Base-by-base conservation (phyloP, 2,797 vertebrate genomes). In the Acropternis orthonyx region DNA sequence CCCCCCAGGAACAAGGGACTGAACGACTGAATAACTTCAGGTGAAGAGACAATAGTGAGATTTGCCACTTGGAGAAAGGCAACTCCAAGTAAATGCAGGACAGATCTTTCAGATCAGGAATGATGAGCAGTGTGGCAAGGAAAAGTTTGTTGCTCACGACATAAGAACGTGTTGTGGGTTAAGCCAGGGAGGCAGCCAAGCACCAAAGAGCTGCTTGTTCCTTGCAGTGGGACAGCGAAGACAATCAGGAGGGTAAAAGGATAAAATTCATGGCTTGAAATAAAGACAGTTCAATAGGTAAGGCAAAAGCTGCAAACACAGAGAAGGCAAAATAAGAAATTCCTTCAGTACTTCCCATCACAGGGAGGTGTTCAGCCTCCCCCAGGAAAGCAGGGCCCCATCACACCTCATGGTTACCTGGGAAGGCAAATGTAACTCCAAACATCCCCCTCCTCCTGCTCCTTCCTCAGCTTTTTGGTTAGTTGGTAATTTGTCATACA, bases 381-480 rank as follows among this genome's bases (percentile, higher is more conserved):
- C 37, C 28, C 48, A 44, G 41, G 41, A 23, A 6, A 32, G 61
- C 41, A 77, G 83, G n/a, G 56, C 48, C 52, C 73, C 65, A 22
- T 11, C 72, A 6, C 21, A 23, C 4, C 0, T 4, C 32, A 11
- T 17, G 36, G 18, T 26, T 2, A 19, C 72, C 37, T 52, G 54
- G 37, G 19, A 27, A 44, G 46, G 72, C 23, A 37, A 46, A 59
- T 43, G 22, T 3, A 15, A 10, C 41, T 20, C 41, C 55, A n/a
- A n/a, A 54, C 28, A 17, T 17, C n/a, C 27, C 51, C 32, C 19
- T 37, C 14, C 22, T 81, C 54, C 49, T n/a, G n/a, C n/a, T 73
- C 2, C 59, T 56, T 22, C 27, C n/a, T 39, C n/a, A 20, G 13
- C 7, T 46, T 21, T 46, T 65, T n/a, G 14, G 16, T 65, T 27